These are phyloP conservation scores for Aleiodes sp. DNA, from an alignment of 1,140 invertebrate species.

Conservation along the genomic window DNA sequence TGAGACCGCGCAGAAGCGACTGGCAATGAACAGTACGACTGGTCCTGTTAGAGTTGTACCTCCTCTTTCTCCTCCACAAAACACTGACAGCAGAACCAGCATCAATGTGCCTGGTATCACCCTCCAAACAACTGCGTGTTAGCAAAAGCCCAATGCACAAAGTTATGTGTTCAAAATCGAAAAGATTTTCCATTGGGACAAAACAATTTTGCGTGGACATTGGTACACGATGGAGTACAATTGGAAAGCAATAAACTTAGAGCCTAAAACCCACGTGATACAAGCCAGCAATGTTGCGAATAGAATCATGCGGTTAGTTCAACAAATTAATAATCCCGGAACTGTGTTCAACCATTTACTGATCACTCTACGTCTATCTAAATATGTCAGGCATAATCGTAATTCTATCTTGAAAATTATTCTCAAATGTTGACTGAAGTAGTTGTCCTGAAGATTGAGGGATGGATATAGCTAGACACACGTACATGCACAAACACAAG, in stretches of 20 bases:
- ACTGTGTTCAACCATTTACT: neutral
- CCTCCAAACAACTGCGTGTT: neutral
- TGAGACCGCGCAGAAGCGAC: slow-evolving; percentile 40
- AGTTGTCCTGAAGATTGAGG: slow-evolving; percentile 45
- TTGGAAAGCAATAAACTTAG: neutral
- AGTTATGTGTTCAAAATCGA: neutral
- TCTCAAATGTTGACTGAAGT: neutral
- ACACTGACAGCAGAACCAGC: too few relatives aligned
- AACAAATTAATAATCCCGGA: too few relatives aligned
- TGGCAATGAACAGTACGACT: slow-evolving; percentile 3
- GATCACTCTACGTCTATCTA: neutral
- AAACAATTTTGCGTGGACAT: neutral
- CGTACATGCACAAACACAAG: slow-evolving; percentile 41
- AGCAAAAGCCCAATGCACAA: neutral
- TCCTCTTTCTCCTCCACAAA: too few relatives aligned
- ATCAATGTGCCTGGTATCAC: neutral
- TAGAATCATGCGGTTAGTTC: too few relatives aligned
- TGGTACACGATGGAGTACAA: neutral
- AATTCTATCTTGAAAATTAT: slow-evolving; percentile 11
- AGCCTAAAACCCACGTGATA: neutral
- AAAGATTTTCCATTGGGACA: neutral
- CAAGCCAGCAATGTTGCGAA: too few relatives aligned
- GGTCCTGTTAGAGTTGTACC: neutral
- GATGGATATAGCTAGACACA: slow-evolving; percentile 42
- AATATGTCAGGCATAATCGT: neutral